phyloP scores from a whole-genome alignment of 1,140 invertebrate genomes.

The Rhizoglyphus robini region DNA sequence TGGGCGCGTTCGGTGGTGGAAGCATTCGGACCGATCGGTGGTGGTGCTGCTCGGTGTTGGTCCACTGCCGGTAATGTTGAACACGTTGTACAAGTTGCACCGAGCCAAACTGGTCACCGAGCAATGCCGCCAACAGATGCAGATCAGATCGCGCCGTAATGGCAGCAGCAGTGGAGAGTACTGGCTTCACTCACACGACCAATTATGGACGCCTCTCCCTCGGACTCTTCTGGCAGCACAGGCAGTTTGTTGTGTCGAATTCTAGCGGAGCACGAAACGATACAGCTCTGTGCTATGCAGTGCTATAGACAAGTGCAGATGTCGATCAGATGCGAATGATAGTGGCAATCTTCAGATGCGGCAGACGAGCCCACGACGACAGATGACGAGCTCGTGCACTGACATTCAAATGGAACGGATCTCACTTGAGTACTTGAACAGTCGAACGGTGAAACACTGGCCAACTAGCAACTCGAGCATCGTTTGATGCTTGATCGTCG shows the following conservation, averaged over 20 bases:
- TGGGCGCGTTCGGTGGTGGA: not conserved
- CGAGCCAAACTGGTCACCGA: not conserved
- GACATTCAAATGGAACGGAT: too few species aligned
- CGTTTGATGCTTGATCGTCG: too few species aligned
- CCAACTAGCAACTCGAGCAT: too few species aligned
- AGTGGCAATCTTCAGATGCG: not conserved
- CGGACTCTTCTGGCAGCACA: not conserved
- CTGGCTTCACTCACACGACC: not conserved
- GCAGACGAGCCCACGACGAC: too few species aligned
- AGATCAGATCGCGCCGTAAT: not conserved
- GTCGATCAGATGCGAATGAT: not conserved
- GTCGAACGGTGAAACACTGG: too few species aligned
- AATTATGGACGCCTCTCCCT: not conserved
- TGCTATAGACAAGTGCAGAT: not conserved
- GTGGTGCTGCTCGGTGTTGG: too few species aligned
- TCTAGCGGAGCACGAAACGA: not conserved
- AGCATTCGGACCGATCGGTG: not conserved
- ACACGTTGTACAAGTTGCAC: too few species aligned
- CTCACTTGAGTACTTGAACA: too few species aligned
- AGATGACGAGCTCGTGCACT: too few species aligned
- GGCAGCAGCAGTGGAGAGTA: not conserved
- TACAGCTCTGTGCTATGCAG: too few species aligned
- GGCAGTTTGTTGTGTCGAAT: not conserved
- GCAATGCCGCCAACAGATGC: not conserved
- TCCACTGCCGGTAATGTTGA: too few species aligned